phyloP scores from a whole-genome alignment of 1,140 invertebrate genomes.

The Lepidostoma basale region DNA sequence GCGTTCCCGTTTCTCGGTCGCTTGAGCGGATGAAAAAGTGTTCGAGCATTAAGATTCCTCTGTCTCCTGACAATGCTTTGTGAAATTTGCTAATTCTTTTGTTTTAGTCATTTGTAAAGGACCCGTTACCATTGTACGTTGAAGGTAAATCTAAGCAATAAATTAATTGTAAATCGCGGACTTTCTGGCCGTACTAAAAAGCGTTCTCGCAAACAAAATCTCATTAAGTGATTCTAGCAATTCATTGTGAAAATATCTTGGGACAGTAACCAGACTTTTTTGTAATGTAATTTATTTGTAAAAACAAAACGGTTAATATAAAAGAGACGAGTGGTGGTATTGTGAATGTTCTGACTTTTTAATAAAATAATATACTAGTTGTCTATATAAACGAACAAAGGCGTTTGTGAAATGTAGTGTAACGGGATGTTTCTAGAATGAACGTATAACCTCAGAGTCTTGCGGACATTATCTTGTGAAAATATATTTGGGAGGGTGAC shows the following conservation, averaged over 20 bases:
- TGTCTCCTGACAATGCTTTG: not conserved
- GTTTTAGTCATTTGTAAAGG: not conserved
- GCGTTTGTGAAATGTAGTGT: not conserved
- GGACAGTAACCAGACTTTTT: no score
- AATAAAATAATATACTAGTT: no score
- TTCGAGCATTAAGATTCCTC: not conserved
- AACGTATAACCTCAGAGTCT: not conserved
- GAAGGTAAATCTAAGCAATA: constrained; percentile 11
- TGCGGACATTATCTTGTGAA: not conserved
- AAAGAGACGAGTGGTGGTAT: no score
- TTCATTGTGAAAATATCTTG: no score
- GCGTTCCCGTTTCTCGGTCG: not conserved
- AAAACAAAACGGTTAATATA: no score
- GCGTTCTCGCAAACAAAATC: not conserved
- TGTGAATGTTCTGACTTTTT: no score
- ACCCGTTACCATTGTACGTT: not conserved
- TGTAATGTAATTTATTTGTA: no score
- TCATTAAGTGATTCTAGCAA: constrained; percentile 2
- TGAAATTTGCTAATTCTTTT: constrained; percentile 1
- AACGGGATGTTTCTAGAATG: not conserved
- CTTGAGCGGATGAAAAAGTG: not conserved
- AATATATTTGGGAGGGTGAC: not conserved
- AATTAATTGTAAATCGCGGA: constrained; percentile 15
- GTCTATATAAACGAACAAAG: no score
- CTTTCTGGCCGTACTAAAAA: not conserved